Conservation (phyloP, 1,140 invertebrate species). For the Leptinotarsa texana region DNA sequence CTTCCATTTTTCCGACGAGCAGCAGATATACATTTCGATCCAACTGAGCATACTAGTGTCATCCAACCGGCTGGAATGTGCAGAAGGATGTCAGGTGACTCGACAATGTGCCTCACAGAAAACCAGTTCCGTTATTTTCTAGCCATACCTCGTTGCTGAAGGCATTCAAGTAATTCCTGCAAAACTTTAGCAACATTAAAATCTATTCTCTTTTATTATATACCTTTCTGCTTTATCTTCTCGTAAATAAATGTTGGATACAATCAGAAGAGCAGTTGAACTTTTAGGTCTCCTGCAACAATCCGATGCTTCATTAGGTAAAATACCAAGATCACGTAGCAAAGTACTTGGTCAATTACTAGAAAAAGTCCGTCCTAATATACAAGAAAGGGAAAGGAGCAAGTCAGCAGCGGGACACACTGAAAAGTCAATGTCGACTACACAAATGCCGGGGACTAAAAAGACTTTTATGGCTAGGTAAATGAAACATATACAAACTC, state of each 20-base stretch:
- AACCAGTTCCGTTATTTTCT: no score
- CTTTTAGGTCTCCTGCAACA: conserved; percentile 44
- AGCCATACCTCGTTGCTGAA: no score
- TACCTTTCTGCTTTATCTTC: no score
- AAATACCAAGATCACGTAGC: conserved; percentile 53
- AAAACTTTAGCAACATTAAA: neutral
- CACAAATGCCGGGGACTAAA: conserved; percentile 45
- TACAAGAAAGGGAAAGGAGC: conserved; percentile 56
- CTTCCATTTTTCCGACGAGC: no score
- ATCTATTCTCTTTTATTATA: no score
- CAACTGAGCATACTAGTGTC: no score
- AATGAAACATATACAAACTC: no score
- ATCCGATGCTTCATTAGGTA: conserved; percentile 44
- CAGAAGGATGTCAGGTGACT: no score
- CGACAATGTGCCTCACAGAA: no score
- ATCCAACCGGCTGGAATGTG: no score
- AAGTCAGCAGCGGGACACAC: conserved; percentile 57
- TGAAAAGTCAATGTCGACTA: conserved; percentile 48
- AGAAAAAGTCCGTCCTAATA: conserved; percentile 50
- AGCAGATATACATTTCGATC: no score
- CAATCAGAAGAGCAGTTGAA: neutral
- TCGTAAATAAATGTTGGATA: no score
- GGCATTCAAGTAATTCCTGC: neutral
- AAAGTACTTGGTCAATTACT: conserved; percentile 52
- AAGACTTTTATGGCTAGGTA: conserved; percentile 51